Evolutionary conservation across 2,888 invertebrate species (phyloP).

Genomic region (Capitulum mitella): DNA sequence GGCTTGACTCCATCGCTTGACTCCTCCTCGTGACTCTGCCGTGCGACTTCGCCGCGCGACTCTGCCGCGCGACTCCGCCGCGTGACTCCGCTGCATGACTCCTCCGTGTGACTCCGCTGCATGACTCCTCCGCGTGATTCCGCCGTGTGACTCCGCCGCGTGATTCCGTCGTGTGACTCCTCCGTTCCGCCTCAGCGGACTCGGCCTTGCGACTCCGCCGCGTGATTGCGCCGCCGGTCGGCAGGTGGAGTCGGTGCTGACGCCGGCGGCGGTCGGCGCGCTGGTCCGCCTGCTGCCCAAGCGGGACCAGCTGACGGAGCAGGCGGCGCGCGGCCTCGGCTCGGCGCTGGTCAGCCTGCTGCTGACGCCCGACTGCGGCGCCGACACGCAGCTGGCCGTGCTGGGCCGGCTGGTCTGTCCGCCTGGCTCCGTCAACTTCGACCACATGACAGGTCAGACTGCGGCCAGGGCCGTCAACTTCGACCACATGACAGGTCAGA

Average conservation of each 20-base stretch:
- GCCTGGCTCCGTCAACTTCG: conserved; percentile 13
- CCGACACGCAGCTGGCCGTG: not conserved
- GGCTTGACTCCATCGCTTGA: too few species aligned
- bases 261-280: not conserved
- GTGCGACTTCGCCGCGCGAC: too few species aligned
- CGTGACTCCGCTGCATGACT: too few species aligned
- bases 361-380: not conserved
- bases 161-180: too few species aligned
- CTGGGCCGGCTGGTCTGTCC: not conserved
- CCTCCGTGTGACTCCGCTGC: too few species aligned
- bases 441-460: conserved; percentile 1
- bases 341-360: not conserved
- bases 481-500: conserved; percentile 9
- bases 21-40: too few species aligned
- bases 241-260: not conserved
- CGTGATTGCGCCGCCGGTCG: too few species aligned
- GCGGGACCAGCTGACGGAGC: conserved; percentile 2
- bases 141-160: too few species aligned
- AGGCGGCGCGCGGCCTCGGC: conserved; percentile 17
- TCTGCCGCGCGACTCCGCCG: too few species aligned
- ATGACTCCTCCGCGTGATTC: too few species aligned
- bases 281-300: conserved; percentile 12
- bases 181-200: too few species aligned
- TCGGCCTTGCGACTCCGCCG: too few species aligned
- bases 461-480: not conserved